A percentile compares a stretch with the other conserved stretches of the same genome.
Conservation (phyloP, 2,797 vertebrate species). For the Amblyraja radiata region DNA sequence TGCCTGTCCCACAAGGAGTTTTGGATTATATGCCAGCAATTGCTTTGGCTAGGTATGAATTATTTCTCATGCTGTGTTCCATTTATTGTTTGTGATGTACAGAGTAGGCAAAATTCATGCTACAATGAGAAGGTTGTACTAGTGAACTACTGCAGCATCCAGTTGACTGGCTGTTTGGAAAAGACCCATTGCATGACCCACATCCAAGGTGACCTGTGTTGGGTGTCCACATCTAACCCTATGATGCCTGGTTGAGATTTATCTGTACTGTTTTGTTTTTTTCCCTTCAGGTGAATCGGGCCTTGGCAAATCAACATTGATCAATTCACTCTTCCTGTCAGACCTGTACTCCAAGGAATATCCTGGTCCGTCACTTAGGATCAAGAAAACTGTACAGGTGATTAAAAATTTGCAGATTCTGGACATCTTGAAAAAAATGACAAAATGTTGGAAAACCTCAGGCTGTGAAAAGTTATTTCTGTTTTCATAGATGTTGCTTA, state of each 20-base stretch:
- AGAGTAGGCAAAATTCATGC: not conserved
- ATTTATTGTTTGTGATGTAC: not conserved
- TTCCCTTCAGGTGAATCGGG: conserved; percentile 62
- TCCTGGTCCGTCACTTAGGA: conserved; percentile 66
- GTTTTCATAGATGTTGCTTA: too few species aligned
- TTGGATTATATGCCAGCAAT: too few species aligned
- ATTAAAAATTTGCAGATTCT: not conserved
- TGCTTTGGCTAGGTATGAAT: not conserved
- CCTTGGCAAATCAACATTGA: conserved; percentile 70
- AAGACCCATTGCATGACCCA: not conserved
- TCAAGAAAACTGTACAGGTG: conserved; percentile 74
- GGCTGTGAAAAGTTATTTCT: too few species aligned
- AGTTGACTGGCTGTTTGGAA: not conserved
- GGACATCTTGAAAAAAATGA: too few species aligned
- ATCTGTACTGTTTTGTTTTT: not conserved
- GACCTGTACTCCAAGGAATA: conserved; percentile 72
- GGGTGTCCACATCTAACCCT: not conserved
- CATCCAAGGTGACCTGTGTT: not conserved
- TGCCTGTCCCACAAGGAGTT: too few species aligned
- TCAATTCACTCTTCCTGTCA: conserved; percentile 72
- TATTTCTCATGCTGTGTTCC: not conserved
- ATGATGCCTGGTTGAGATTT: not conserved
- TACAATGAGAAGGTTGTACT: not conserved
- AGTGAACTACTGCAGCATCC: not conserved
- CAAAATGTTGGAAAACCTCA: too few species aligned